Evolutionary conservation across 2,113 vertebrate species (phyloP).

Genomic region (Saccopteryx bilineata): DNA sequence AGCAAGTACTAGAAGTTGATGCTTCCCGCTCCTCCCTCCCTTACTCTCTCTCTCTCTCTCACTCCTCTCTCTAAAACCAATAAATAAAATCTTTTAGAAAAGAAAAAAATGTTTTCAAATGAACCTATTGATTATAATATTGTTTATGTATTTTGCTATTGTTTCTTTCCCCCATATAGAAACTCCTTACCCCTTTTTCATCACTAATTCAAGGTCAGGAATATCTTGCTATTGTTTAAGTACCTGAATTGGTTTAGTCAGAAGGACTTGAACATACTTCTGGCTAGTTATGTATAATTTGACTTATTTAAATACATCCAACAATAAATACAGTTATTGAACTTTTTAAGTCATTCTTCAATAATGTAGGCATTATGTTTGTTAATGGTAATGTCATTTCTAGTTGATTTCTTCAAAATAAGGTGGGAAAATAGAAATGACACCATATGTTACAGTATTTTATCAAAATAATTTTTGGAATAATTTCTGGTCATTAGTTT

Average conservation of each 20-base stretch:
- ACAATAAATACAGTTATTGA: background rate
- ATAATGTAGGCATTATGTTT: background rate
- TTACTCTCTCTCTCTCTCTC: too few relatives aligned
- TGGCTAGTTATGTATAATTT: background rate
- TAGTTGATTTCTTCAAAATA: background rate
- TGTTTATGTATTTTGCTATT: constrained; percentile 7
- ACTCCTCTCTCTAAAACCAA: too few relatives aligned
- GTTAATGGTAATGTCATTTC: constrained; percentile 20
- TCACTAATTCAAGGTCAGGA: background rate
- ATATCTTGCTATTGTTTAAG: constrained; percentile 24
- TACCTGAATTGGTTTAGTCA: background rate
- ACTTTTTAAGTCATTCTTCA: background rate
- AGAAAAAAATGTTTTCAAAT: constrained; percentile 16
- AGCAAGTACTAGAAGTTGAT: too few relatives aligned
- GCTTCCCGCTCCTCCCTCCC: too few relatives aligned
- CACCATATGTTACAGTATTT: constrained; percentile 4
- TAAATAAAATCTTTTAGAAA: background rate
- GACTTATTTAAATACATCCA: background rate
- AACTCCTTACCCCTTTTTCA: background rate
- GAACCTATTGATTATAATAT: background rate
- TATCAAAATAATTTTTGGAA: constrained; percentile 60
- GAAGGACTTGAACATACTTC: background rate
- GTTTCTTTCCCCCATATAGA: background rate
- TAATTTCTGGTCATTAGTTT: constrained; percentile 17
- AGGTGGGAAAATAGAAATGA: background rate